Evolutionary conservation across 2,113 vertebrate species (phyloP).

Genomic region (Hassar affinis): DNA sequence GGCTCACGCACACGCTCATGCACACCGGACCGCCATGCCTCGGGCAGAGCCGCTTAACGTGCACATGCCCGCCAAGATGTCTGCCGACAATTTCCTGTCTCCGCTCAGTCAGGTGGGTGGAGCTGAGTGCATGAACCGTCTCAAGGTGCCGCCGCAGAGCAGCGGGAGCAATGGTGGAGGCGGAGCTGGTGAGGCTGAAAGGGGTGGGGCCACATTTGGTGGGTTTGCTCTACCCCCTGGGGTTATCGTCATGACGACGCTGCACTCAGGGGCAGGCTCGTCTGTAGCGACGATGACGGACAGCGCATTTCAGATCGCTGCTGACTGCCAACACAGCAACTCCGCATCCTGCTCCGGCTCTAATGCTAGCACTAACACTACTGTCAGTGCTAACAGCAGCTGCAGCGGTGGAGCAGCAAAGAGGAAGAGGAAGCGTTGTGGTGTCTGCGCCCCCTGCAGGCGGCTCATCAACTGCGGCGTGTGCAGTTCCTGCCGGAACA

Average conservation of each 20-base stretch:
- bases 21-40: constrained; percentile 78
- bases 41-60: constrained; percentile 78
- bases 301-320: constrained; percentile 90
- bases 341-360: constrained; percentile 72
- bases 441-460: constrained; percentile 91
- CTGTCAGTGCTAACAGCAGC: constrained; percentile 64
- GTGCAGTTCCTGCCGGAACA: constrained; percentile 93
- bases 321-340: constrained; percentile 87
- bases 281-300: constrained; percentile 75
- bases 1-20: constrained; percentile 61
- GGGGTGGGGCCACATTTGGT: constrained; percentile 81
- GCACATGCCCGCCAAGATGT: constrained; percentile 73
- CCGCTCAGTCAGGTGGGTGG: constrained; percentile 68
- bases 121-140: constrained; percentile 87
- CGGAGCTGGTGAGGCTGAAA: constrained; percentile 79
- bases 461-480: constrained; percentile 96
- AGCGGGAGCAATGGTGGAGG: constrained; percentile 62
- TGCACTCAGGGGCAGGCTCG: constrained; percentile 84
- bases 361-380: constrained; percentile 50
- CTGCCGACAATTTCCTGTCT: constrained; percentile 75
- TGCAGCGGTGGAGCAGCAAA: constrained; percentile 72
- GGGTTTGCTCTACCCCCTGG: constrained; percentile 87
- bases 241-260: constrained; percentile 92
- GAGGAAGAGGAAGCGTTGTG: constrained; percentile 92
- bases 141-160: constrained; percentile 69